Percentiles rank a stretch among this genome's conserved stretches.
Evolutionary conservation across 2,888 invertebrate species (phyloP).

Genomic region (Laspeyria flexula): DNA sequence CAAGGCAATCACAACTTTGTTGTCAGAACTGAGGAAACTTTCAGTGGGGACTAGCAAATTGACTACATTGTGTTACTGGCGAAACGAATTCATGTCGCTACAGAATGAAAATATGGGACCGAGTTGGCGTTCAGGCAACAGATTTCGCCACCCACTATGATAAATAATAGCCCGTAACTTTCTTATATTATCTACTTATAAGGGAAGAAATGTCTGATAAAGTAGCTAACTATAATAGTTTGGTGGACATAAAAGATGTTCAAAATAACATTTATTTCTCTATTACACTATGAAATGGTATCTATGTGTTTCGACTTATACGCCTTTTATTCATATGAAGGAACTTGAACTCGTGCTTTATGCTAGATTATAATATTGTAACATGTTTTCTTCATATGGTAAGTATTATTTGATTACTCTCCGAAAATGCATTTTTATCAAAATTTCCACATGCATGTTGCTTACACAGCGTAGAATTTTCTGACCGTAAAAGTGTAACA

Average conservation of each 20-base stretch:
- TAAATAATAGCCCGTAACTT: constrained; percentile 46
- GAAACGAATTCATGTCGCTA: constrained; percentile 43
- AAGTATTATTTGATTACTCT: too few relatives aligned
- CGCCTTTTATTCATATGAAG: constrained; percentile 9
- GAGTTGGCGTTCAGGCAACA: constrained; percentile 49
- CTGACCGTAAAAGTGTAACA: too few relatives aligned
- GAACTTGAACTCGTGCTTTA: neutral
- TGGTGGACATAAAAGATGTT: constrained; percentile 21
- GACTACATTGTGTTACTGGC: constrained; percentile 70
- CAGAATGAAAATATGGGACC: constrained; percentile 49
- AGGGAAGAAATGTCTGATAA: constrained; percentile 24
- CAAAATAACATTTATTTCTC: constrained; percentile 28
- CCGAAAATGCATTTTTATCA: too few relatives aligned
- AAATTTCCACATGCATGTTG: too few relatives aligned
- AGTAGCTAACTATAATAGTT: constrained; percentile 38
- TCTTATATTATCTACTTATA: constrained; percentile 37
- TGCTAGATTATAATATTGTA: neutral
- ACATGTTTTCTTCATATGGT: neutral
- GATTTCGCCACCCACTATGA: constrained; percentile 50
- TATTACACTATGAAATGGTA: constrained; percentile 15
- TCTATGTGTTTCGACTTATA: constrained; percentile 5
- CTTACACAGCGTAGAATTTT: too few relatives aligned
- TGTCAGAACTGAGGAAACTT: constrained; percentile 66
- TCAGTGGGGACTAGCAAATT: constrained; percentile 66
- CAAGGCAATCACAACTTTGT: constrained; percentile 78